Conservation (phyloP, 2,797 vertebrate species). For the Acanthopagrus latus region DNA sequence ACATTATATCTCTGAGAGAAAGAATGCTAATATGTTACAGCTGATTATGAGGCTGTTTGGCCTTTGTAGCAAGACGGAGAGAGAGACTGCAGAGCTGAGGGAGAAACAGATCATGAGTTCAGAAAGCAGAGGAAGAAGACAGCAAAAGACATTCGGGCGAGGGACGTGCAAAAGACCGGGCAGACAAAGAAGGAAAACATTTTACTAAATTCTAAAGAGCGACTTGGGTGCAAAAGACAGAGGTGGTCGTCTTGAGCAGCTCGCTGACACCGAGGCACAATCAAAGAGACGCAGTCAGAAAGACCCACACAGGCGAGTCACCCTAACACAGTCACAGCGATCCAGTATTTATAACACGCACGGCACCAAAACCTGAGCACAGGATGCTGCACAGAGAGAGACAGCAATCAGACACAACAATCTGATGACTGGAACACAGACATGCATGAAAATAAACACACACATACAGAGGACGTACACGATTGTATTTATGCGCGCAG, state of each 20-base stretch:
- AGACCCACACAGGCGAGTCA: slow-evolving; percentile 44
- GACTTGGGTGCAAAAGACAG: slow-evolving; percentile 19
- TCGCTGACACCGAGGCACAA: slow-evolving; percentile 42
- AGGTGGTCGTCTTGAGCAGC: slow-evolving; percentile 28
- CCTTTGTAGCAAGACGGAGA: not conserved
- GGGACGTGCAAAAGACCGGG: not conserved
- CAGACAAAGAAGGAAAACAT: not conserved
- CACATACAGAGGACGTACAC: no score
- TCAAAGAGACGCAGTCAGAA: slow-evolving; percentile 48
- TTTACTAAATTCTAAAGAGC: slow-evolving; percentile 24
- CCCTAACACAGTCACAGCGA: slow-evolving; percentile 44
- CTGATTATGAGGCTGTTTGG: not conserved
- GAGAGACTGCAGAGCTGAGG: not conserved
- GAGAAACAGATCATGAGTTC: not conserved
- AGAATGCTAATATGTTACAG: not conserved
- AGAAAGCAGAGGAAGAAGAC: not conserved
- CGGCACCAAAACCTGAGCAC: not conserved
- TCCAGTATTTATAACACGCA: slow-evolving; percentile 26
- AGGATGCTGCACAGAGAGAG: not conserved
- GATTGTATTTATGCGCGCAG: not conserved
- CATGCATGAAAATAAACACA: not conserved
- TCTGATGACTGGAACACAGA: not conserved
- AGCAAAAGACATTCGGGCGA: slow-evolving; percentile 1
- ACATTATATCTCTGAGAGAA: not conserved
- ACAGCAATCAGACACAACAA: not conserved